These are phyloP conservation scores for human DNA, from an alignment of 2,113 vertebrate genomes.

Conservation along the genomic window DNA sequence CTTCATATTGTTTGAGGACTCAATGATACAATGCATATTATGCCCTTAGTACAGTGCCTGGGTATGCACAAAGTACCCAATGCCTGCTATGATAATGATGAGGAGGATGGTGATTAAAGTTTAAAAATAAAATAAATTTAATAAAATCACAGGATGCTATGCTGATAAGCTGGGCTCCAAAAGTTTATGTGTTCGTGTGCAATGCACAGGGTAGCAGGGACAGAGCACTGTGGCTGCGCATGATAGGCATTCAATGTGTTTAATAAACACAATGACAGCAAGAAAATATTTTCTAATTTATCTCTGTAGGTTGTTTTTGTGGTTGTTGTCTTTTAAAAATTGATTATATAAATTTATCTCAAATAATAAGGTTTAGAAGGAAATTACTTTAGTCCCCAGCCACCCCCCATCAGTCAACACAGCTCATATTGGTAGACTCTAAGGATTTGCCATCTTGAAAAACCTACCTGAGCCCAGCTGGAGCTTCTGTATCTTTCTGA, in stretches of 20 bases:
- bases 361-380: background rate
- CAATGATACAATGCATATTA: background rate
- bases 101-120: background rate
- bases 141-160: background rate
- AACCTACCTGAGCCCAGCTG: background rate
- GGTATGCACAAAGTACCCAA: background rate
- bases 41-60: background rate
- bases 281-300: background rate
- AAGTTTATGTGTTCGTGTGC: no score
- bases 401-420: slow-evolving; percentile 73
- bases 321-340: background rate
- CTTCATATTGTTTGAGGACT: background rate
- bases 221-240: background rate
- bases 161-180: background rate
- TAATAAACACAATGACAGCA: background rate
- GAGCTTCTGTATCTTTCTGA: slow-evolving; percentile 42
- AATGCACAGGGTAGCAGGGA: no score
- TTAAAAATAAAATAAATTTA: background rate
- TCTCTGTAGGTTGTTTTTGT: background rate
- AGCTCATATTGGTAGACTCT: slow-evolving; percentile 55
- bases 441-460: slow-evolving; percentile 46
- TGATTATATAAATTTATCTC: background rate
- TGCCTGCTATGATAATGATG: background rate
- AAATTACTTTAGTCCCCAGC: background rate
- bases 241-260: background rate